Evolutionary conservation across 2,113 vertebrate species (phyloP).

Genomic region (Typhlomys cinereus): DNA sequence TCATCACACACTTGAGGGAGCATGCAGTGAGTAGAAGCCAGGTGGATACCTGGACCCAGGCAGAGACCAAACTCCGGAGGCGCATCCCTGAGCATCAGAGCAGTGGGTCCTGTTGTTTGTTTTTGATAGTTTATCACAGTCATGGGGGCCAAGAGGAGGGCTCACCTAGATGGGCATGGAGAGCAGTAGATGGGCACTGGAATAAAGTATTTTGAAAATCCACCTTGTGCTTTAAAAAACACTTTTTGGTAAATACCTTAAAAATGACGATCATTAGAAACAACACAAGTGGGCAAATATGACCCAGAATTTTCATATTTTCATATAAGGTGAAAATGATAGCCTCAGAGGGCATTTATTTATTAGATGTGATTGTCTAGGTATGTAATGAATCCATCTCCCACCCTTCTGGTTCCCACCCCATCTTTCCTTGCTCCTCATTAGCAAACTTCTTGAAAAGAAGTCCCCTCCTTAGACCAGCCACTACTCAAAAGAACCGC

Average conservation of each 20-base stretch:
- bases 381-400: not conserved
- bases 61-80: not conserved
- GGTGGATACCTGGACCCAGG: not conserved
- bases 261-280: not conserved
- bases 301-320: not conserved
- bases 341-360: not conserved
- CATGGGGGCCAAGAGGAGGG: not conserved
- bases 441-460: not conserved
- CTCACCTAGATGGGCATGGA: not conserved
- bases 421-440: no score
- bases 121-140: not conserved
- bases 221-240: constrained; percentile 10
- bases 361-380: not conserved
- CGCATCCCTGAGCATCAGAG: not conserved
- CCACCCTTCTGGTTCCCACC: not conserved
- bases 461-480: not conserved
- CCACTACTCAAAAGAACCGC: constrained; percentile 11
- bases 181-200: no score
- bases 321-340: not conserved
- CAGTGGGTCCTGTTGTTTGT: not conserved
- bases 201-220: not conserved
- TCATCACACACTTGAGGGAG: accelerated
- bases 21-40: not conserved
- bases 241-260: not conserved
- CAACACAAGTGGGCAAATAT: not conserved